Conservation (phyloP, 2,113 vertebrate species). For the Etheostoma cragini region DNA sequence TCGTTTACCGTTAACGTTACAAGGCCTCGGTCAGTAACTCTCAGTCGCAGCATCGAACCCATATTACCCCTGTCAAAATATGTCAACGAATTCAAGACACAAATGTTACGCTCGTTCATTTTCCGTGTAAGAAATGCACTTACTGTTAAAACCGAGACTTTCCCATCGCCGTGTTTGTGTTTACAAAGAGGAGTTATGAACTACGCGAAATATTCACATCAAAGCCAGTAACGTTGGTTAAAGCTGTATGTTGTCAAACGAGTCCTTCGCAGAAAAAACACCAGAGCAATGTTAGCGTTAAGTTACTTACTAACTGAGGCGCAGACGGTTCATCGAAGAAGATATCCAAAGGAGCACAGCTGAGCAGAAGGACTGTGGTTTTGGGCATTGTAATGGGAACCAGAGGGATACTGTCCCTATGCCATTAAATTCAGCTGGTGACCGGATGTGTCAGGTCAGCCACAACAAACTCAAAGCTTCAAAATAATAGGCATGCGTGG, state of each 20-base stretch:
- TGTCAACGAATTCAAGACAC: neutral
- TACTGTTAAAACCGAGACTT: neutral
- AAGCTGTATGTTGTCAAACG: conserved; percentile 3
- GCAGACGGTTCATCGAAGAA: neutral
- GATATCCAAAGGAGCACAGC: conserved; percentile 8
- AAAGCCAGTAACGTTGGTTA: neutral
- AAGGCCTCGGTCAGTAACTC: conserved; percentile 50
- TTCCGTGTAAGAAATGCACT: neutral
- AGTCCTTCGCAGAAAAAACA: too few relatives aligned
- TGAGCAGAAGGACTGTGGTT: neutral
- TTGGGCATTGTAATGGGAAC: conserved; percentile 42
- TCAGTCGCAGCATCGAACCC: neutral
- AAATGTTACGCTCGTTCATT: neutral
- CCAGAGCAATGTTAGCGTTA: neutral
- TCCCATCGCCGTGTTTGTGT: neutral
- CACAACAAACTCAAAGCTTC: neutral
- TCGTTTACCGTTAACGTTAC: neutral
- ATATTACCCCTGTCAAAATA: neutral
- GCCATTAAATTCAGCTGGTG: conserved; percentile 19
- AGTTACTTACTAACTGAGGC: conserved; percentile 36
- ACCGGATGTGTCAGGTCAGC: conserved; percentile 32
- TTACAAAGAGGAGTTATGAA: conserved; percentile 15
- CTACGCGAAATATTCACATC: neutral
- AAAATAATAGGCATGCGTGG: conserved; percentile 18
- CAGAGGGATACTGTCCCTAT: conserved; percentile 12